Base-by-base conservation (phyloP, 2,113 vertebrate species). In the Cacatua alba region DNA sequence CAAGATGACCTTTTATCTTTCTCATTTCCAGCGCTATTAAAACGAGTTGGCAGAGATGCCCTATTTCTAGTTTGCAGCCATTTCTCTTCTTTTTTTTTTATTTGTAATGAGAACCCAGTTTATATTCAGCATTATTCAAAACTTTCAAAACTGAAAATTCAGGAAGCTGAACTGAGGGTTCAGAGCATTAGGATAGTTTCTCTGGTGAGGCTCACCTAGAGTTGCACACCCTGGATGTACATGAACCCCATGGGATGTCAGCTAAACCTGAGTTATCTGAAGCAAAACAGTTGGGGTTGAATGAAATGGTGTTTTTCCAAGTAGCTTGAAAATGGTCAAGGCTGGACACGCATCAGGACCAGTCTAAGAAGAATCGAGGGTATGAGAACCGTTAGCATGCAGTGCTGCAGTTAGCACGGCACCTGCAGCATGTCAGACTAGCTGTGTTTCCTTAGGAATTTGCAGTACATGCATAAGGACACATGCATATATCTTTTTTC, bases 1-100 rank as follows among this genome's bases (percentile, higher is more conserved):
- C 65, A 96, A 88, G 86, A 92, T 93, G 74, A 92, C 83, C 76
- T 93, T 37, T 82, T 85, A 60, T 92, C 82, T 72, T 85, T 80
- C 33, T 81, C 19, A 84, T 92, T 92, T 83, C 23, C 28, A 70
- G 31, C 7, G 15, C 37, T 39, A 17, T 78, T 84, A 84, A 57
- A 84, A 62, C 23, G 8, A 70, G 43, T 41, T 82, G 83, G 88
- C 88, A 94, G 83, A 78, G 35, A 41, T 71, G 12, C 17, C 43
- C 33, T 68, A 3, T 55, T 77, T 75, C 26, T 44, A 31, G 39
- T 69, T 84, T 82, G 23, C 20, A 74, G 60, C 3, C 25, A 82
- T 62, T 87, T 79, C 18, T 39, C 2, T 0, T 24, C 20, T 16
- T 11, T 51, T 26, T 39, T 35, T 64, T 68, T 60, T 18, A 12